Evolutionary conservation across 2,797 vertebrate genomes (phyloP).

Genomic region (Chloroceryle inda): DNA sequence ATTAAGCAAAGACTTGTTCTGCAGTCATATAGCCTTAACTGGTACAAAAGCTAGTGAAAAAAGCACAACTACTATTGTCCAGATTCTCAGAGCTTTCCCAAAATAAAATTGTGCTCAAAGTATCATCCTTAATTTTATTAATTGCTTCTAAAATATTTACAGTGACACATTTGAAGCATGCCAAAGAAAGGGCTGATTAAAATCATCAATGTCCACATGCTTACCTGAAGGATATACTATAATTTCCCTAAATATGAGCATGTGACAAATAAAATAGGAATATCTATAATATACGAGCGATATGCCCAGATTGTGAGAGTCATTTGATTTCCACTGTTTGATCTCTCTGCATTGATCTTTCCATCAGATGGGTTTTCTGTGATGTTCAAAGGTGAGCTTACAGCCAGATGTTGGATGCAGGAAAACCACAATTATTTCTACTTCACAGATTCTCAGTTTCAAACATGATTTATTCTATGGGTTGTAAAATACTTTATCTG

Average conservation of each 20-base stretch:
- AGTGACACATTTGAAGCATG: background rate
- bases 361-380: background rate
- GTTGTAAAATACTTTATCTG: background rate
- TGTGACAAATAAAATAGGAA: background rate
- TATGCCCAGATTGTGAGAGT: background rate
- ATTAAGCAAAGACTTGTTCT: slow-evolving; percentile 11
- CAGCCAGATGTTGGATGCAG: background rate
- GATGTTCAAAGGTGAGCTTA: background rate
- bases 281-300: background rate
- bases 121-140: slow-evolving; percentile 10
- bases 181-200: background rate
- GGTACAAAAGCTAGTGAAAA: slow-evolving; percentile 21
- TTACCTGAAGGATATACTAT: background rate
- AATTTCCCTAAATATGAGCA: background rate
- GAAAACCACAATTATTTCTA: background rate
- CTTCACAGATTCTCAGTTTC: background rate
- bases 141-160: background rate
- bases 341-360: background rate
- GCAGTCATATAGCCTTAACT: background rate
- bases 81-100: background rate
- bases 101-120: background rate
- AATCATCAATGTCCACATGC: background rate
- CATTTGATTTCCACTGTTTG: background rate
- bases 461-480: background rate
- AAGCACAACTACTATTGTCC: background rate